Percentiles rank a stretch among this genome's conserved stretches.
These are phyloP conservation scores for Corydoras sp. DNA, from an alignment of 2,113 vertebrate genomes.

Conservation along the genomic window DNA sequence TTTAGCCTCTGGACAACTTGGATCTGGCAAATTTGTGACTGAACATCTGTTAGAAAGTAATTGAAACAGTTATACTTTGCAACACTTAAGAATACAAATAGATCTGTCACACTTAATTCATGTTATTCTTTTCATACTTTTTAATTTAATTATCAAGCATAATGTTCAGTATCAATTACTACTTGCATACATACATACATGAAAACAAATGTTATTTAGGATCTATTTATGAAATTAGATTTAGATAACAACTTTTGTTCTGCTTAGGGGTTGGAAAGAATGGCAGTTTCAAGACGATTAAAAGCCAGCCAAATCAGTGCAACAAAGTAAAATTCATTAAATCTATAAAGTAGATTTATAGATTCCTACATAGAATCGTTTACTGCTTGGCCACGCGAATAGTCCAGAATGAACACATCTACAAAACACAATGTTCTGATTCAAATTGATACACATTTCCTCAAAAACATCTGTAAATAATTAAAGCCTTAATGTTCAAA, in stretches of 20 bases:
- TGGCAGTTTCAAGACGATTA: slow-evolving; percentile 10
- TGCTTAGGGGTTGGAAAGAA: slow-evolving; percentile 9
- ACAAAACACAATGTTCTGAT: slow-evolving; percentile 23
- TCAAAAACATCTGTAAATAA: slow-evolving; percentile 48
- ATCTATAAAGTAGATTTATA: slow-evolving; percentile 12
- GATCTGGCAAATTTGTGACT: slow-evolving; percentile 2
- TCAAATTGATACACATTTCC: slow-evolving; percentile 38
- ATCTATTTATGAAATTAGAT: too few relatives aligned
- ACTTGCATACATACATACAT: too few relatives aligned
- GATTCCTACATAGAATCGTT: slow-evolving; percentile 13
- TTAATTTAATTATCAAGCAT: too few relatives aligned
- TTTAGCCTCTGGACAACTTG: slow-evolving; percentile 8
- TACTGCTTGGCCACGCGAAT: slow-evolving; percentile 21
- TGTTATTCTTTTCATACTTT: too few relatives aligned
- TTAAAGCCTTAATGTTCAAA: slow-evolving; percentile 45
- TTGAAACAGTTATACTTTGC: slow-evolving; percentile 1
- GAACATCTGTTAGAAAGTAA: slow-evolving; percentile 2
- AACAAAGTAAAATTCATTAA: slow-evolving; percentile 22
- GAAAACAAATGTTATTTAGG: too few relatives aligned
- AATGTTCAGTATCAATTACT: too few relatives aligned
- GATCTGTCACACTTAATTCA: neutral
- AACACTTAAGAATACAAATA: neutral
- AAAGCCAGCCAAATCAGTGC: neutral
- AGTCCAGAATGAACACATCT: slow-evolving; percentile 19
- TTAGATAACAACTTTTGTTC: too few relatives aligned